Evolutionary conservation across 2,113 vertebrate species (phyloP), one percentile per base, ranked within the genome.

Genomic region (Cettia cetti): DNA sequence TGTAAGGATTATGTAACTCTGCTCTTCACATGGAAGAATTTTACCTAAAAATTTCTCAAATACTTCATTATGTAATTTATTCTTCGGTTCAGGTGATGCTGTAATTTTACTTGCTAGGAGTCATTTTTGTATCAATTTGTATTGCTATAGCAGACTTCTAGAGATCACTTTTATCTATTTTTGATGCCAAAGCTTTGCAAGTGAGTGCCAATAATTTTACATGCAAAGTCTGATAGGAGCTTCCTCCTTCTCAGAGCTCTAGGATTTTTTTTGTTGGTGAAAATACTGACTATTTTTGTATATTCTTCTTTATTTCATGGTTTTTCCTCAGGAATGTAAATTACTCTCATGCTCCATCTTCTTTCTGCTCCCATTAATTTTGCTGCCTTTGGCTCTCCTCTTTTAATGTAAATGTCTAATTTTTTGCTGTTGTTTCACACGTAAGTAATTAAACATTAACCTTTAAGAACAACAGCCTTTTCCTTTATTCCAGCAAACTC

Each of bases 41-140:
- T 20, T 40, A 6, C 19, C 35, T 78, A 20, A 86, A 86, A 28
- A 28, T 8, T 63, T 81, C 56, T 93, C 59, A 82, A 75, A 71
- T 18, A 59, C 24, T 83, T 95, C 52, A 83, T 66, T 93, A 88
- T 77, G 44, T 89, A 82, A 83, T 81, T 96, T 95, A 39, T 50
- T 94, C 33, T 70, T 47, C 26, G 71, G 68, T 92, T 96, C 57
- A 94, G 90, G 82, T 84, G 42, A 70, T 85, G 56, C 57, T 91
- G 21, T 69, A 90, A 95, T 97, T 96, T 95, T 94, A 66, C 65
- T 86, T 70, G 27, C 76, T 92, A 44, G 14, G 20, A 72, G 33
- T 75, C 14, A 1, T 94, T 92, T 94, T 65, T 90, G 27, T 83
- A 95, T 82, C 90, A 87, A 95, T 94, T 95, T 76, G 27, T 71